Conservation (phyloP, 2,888 invertebrate species). For the Zootermopsis nevadensis region DNA sequence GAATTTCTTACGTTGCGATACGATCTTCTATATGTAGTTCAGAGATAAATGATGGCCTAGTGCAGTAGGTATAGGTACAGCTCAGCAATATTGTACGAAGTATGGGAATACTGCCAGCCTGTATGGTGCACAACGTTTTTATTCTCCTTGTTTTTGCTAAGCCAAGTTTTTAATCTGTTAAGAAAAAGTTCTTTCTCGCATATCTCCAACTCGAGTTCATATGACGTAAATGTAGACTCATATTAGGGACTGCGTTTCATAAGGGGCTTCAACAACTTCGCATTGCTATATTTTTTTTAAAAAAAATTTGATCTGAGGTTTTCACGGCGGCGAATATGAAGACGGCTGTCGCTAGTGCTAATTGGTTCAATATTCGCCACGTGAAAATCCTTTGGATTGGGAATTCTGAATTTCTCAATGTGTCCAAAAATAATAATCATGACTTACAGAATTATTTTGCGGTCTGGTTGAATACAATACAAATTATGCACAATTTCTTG, state of each 20-base stretch:
- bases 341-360: too few relatives aligned
- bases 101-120: slow-evolving; percentile 3
- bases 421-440: too few relatives aligned
- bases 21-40: not conserved
- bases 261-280: not conserved
- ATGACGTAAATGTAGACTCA: not conserved
- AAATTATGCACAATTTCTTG: too few relatives aligned
- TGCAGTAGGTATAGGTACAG: slow-evolving; percentile 3
- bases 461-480: too few relatives aligned
- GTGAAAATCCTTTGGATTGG: too few relatives aligned
- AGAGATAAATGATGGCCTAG: slow-evolving; percentile 4
- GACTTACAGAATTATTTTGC: too few relatives aligned
- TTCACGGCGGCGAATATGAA: not conserved
- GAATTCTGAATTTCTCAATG: too few relatives aligned
- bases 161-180: not conserved
- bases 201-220: not conserved
- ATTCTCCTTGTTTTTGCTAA: not conserved
- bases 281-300: not conserved
- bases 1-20: not conserved
- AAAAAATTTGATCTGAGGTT: not conserved
- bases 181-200: not conserved
- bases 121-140: not conserved
- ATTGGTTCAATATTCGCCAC: too few relatives aligned
- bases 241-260: too few relatives aligned
- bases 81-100: not conserved